A percentile compares a stretch with the other conserved stretches of the same genome.
These are phyloP conservation scores for Phrynocephalus guinanensis DNA, from an alignment of 2,797 vertebrate genomes.

Conservation along the genomic window DNA sequence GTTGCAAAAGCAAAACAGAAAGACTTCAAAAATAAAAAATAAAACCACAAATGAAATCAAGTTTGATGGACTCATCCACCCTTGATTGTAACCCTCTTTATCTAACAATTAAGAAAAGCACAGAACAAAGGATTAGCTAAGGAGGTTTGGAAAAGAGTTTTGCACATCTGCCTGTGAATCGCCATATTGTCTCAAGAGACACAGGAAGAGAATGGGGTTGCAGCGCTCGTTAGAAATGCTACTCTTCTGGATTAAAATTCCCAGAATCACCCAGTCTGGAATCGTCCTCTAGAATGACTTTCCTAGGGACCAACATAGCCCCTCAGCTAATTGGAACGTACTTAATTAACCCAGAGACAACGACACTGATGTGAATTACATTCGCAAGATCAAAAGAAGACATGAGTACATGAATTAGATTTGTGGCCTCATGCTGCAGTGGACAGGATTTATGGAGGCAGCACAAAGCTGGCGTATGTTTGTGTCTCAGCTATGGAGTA, in stretches of 20 bases:
- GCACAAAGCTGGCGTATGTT: background rate
- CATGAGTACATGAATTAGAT: background rate
- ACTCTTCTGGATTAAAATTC: no score
- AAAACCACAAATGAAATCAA: background rate
- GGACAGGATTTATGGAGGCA: background rate
- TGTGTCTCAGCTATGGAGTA: background rate
- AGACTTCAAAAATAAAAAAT: background rate
- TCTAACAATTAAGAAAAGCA: background rate
- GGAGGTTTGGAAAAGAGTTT: background rate
- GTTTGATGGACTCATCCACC: background rate
- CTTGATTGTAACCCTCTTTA: background rate
- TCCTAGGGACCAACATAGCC: background rate
- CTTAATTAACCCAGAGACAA: slow-evolving; percentile 2
- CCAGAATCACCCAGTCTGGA: no score
- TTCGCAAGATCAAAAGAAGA: background rate
- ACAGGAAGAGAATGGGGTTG: background rate
- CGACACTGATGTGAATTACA: background rate
- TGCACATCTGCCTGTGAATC: background rate
- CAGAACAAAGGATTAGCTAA: no score
- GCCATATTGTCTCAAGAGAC: no score
- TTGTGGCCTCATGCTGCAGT: background rate
- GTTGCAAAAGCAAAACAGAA: background rate
- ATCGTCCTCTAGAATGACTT: background rate
- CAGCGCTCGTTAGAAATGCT: background rate
- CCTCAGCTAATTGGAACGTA: background rate